Evolutionary conservation across 2,888 invertebrate genomes (phyloP), one percentile per base, ranked within the genome.

Genomic region (Hofmannophila pseudospretella): DNA sequence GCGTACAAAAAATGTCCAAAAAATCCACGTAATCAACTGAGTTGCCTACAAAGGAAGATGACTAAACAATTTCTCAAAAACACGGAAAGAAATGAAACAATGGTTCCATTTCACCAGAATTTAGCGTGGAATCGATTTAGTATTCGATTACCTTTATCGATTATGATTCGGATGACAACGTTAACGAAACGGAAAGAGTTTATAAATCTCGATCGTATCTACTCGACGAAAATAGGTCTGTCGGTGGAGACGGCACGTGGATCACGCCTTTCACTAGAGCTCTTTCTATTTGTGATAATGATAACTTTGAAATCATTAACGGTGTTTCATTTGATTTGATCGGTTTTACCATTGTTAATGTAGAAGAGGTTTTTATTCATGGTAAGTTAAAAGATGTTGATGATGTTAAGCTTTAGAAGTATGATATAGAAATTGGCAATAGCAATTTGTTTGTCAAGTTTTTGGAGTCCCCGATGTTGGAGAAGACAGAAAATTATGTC

Each of bases 81-180:
- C 4, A 22, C 13, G 7, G 12, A 36, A 38, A 50, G 46, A 45
- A 39, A 49, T 55, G 54, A 72, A 68, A 73, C 74, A 74, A 74
- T 64, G 52, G 67, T 36, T 60, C 59, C 58, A 71, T 70, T 73
- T 73, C 62, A 69, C 67, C 60, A 34, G 39, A 42, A 33, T 32
- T 39, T 25, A 29, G 28, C 26, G 39, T 53, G 19, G 34, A 39
- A 43, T 39, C 43, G 43, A 39, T 43, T 36, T 37, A 38, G 31
- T 39, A 42, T 38, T 39, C 37, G 43, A 43, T 42, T 33, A 38
- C 31, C 34, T 13, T 9, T 20, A 39, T 28, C 34, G 37, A 37
- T 37, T 37, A 16, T 32, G 41, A 38, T 41, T 25, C 32, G 26
- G 36, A 37, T 27, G 41, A 41, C 41, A 34, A 38, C 27, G 34